A percentile compares a stretch with the other conserved stretches of the same genome.
These are phyloP conservation scores for Hirundo rustica DNA, from an alignment of 2,797 vertebrate genomes.

Conservation along the genomic window DNA sequence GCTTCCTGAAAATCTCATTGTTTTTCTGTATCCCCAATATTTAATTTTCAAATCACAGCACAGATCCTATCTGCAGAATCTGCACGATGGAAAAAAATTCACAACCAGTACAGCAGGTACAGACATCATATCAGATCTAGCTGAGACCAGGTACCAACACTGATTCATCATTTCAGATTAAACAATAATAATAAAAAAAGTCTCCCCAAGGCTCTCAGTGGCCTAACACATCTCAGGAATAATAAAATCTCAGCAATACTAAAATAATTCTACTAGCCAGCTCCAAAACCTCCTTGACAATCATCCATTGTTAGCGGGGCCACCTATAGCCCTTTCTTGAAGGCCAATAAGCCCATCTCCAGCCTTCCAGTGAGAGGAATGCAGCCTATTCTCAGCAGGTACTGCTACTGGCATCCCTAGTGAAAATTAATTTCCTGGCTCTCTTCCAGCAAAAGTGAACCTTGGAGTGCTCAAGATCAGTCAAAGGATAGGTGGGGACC, in stretches of 20 bases:
- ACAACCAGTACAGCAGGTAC: neutral
- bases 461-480: neutral
- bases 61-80: neutral
- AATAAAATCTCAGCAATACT: neutral
- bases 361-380: neutral
- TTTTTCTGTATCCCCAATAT: neutral
- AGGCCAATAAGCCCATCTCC: neutral
- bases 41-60: neutral
- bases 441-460: neutral
- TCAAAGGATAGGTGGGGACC: neutral
- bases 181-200: neutral
- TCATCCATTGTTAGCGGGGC: neutral
- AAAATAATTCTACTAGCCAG: neutral
- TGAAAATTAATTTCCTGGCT: neutral
- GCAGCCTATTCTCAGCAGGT: neutral
- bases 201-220: neutral
- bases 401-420: neutral
- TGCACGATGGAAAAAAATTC: neutral
- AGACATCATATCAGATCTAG: neutral
- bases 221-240: neutral
- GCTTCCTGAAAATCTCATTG: neutral
- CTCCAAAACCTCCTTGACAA: neutral
- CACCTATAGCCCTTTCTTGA: neutral
- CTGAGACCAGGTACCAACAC: neutral
- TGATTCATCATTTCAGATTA: neutral